Evolutionary conservation across 2,113 vertebrate species (phyloP), one percentile per base, ranked within the genome.

Genomic region (Rafetus swinhoei): DNA sequence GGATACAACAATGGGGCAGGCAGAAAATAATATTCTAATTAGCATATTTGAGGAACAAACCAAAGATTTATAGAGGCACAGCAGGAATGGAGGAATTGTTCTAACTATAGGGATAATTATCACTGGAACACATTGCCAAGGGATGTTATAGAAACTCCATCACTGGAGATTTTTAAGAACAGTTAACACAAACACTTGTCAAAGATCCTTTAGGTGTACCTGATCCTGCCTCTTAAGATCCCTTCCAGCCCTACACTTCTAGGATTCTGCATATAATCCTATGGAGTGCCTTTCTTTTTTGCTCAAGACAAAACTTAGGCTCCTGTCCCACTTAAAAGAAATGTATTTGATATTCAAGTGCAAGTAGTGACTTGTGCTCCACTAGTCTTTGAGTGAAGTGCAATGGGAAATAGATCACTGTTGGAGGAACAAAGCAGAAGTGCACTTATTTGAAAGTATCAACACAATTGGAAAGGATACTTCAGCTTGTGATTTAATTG

Each of bases 401-500:
- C 10, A 52, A 81, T 95, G 90, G 83, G 89, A 94, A 79, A 76
- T 59, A 89, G 39, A 81, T 94, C 0, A 0, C 87, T 85, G 94
- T 77, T 93, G 94, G 91, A 95, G 79, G 93, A 95, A 94, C 1
- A 15, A 93, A 92, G 90, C 88, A 89, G 65, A 92, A 94, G 4
- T 92, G 59, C 94, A 92, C 93, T 95, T 94, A 94, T 79, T 93
- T 92, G 88, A 94, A 95, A 69, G 86, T 84, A 94, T 82, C 93
- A 95, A 95, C 85, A 94, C 3, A 90, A 97, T 95, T 92, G 90
- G 90, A 95, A 93, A 90, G 55, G 90, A 91, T 93, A 93, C 93
- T 96, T 95, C 94, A 96, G 95, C 92, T 69, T 87, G 88, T 83
- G 83, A 90, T 95, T 97, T 94, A 97, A 96, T 95, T 96, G 94